Percentiles rank a stretch among this genome's conserved stretches.
Conservation (phyloP, 2,888 invertebrate genomes). For the Euplagia quadripunctaria region DNA sequence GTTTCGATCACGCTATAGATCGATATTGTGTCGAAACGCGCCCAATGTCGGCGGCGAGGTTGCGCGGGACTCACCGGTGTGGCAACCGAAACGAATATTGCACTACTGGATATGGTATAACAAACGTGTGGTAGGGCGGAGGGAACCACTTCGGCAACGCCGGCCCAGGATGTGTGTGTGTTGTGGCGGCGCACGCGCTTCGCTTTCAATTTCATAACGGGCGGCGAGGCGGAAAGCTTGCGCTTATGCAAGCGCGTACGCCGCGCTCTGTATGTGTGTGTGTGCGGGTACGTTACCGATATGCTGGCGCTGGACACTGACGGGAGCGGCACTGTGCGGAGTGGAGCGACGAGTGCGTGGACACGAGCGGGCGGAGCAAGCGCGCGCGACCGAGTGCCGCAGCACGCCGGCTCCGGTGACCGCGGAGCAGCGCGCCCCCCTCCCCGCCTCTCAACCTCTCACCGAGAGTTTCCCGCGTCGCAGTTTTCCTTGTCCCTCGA, state of each 20-base stretch:
- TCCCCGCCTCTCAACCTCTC: slow-evolving; percentile 33
- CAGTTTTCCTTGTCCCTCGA: slow-evolving; percentile 32
- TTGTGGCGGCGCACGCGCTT: slow-evolving; percentile 15
- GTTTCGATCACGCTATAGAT: slow-evolving; percentile 59
- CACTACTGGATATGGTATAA: slow-evolving; percentile 34
- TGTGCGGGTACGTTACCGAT: slow-evolving; percentile 73
- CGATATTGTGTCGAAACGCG: slow-evolving; percentile 64
- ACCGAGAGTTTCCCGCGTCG: slow-evolving; percentile 28
- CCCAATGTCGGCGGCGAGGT: slow-evolving; percentile 66
- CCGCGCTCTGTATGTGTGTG: slow-evolving; percentile 48
- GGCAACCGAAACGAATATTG: slow-evolving; percentile 52
- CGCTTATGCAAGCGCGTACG: slow-evolving; percentile 57
- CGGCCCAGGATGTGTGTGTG: slow-evolving; percentile 14
- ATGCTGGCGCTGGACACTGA: slow-evolving; percentile 51
- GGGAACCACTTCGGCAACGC: slow-evolving; percentile 4
- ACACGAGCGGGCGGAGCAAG: slow-evolving; percentile 73
- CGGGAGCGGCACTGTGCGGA: slow-evolving; percentile 58
- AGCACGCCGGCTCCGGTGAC: slow-evolving; percentile 51
- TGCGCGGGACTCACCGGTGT: slow-evolving; percentile 56
- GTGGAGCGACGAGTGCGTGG: slow-evolving; percentile 46
- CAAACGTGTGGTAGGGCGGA: background rate
- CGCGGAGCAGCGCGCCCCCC: slow-evolving; percentile 36
- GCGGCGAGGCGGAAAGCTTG: slow-evolving; percentile 54
- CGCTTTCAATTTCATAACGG: slow-evolving; percentile 53
- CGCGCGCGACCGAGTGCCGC: slow-evolving; percentile 74